Percentiles rank a stretch among this genome's conserved stretches.
phyloP scores from a whole-genome alignment of 2,113 vertebrate species.

The Protomyctophum bolini region DNA sequence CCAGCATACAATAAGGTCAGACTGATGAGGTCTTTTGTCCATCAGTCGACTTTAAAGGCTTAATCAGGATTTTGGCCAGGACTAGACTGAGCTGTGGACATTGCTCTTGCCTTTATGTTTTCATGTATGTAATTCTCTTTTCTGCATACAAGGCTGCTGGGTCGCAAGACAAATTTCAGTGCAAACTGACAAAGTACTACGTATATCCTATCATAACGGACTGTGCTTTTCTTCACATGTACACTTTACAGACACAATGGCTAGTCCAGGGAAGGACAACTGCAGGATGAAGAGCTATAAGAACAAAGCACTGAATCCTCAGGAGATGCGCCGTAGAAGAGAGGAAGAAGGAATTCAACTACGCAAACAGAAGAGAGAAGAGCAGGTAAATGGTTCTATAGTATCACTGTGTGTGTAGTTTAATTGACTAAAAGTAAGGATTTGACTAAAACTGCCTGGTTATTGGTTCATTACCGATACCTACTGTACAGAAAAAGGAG shows the following conservation, averaged over 20 bases:
- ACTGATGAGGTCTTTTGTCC: not conserved
- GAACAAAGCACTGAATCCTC: constrained; percentile 93
- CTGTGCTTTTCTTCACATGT: not conserved
- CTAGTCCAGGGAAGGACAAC: constrained; percentile 88
- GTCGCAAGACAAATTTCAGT: too few species aligned
- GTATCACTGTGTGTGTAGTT: not conserved
- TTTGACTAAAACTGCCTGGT: too few species aligned
- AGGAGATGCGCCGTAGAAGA: constrained; percentile 92
- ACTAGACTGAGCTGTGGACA: too few species aligned
- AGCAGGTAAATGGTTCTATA: constrained; percentile 78
- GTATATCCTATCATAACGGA: not conserved
- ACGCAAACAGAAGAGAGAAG: constrained; percentile 93
- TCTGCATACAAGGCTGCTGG: too few species aligned
- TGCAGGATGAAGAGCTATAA: constrained; percentile 94
- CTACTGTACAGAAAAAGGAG: too few species aligned
- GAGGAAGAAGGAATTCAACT: constrained; percentile 94
- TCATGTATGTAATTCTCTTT: too few species aligned
- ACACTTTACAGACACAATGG: constrained; percentile 80
- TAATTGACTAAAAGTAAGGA: too few species aligned
- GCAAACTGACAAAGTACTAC: too few species aligned
- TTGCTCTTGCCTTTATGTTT: too few species aligned
- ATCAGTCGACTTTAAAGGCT: not conserved
- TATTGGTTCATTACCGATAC: too few species aligned
- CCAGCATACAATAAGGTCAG: too few species aligned
- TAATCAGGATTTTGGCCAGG: too few species aligned